Conservation (phyloP, 2,888 invertebrate genomes). For the Rhogogaster chlorosoma region DNA sequence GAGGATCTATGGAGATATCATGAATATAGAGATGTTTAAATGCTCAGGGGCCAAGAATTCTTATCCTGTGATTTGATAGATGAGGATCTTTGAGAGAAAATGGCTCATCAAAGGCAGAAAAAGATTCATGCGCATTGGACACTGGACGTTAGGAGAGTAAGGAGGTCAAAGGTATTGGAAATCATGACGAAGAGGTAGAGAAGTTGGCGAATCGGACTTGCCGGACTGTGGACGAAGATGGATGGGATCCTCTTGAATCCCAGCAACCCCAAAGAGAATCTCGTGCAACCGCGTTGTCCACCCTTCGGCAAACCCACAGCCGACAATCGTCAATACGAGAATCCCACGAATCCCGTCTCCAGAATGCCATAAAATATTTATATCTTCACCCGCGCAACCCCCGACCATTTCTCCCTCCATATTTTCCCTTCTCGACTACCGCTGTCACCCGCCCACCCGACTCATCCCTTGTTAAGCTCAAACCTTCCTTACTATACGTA, state of each 20-base stretch:
- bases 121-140: not conserved
- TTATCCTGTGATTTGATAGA: not conserved
- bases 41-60: not conserved
- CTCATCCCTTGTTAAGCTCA: conserved; percentile 36
- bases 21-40: not conserved
- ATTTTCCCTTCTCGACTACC: conserved; percentile 26
- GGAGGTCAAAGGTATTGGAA: conserved; percentile 39
- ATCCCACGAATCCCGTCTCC: conserved; percentile 52
- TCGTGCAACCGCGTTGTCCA: conserved; percentile 59
- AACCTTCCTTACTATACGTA: conserved; percentile 23
- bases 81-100: not conserved
- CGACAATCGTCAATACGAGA: conserved; percentile 34
- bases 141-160: not conserved
- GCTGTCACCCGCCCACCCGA: conserved; percentile 30
- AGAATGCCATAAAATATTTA: conserved; percentile 61
- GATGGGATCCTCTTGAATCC: conserved; percentile 67
- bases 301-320: conserved; percentile 18
- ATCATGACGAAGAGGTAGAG: conserved; percentile 31
- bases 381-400: conserved; percentile 38
- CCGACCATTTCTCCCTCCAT: conserved; percentile 15
- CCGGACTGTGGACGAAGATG: conserved; percentile 66
- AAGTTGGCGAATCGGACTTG: not conserved
- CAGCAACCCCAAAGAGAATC: conserved; percentile 68
- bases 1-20: not conserved
- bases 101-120: not conserved